Conservation (phyloP, 2,797 vertebrate genomes). For the Sebastes aleutianus region DNA sequence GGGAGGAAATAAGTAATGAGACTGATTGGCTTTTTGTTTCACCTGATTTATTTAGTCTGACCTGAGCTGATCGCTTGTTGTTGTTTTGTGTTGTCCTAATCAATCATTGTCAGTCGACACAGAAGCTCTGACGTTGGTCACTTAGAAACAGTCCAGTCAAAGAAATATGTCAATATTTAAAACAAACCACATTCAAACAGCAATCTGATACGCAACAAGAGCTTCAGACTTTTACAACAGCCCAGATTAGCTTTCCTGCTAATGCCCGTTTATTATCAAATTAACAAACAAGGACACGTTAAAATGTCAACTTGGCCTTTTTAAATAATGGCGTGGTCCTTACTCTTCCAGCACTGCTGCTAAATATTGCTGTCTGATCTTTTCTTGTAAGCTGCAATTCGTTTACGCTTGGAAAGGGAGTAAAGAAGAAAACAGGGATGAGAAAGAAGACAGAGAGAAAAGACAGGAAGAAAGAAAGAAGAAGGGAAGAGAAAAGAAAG, state of each 20-base stretch:
- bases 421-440: neutral
- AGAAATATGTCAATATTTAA: neutral
- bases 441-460: neutral
- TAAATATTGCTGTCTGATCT: neutral
- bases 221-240: too few relatives aligned
- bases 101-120: neutral
- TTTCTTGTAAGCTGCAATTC: neutral
- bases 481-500: neutral
- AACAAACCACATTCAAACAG: too few relatives aligned
- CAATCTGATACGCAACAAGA: too few relatives aligned
- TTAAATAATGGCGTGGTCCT: neutral
- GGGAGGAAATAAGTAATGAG: neutral
- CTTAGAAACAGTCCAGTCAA: neutral
- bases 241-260: too few relatives aligned
- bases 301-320: too few relatives aligned
- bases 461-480: neutral
- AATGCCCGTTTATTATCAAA: too few relatives aligned
- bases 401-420: too few relatives aligned
- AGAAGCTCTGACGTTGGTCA: neutral
- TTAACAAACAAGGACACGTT: too few relatives aligned
- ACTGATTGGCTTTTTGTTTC: neutral
- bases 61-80: neutral
- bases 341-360: neutral
- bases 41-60: neutral
- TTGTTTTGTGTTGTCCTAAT: neutral